Conservation (phyloP, 2,113 vertebrate species). For the Cheilinus undulatus region DNA sequence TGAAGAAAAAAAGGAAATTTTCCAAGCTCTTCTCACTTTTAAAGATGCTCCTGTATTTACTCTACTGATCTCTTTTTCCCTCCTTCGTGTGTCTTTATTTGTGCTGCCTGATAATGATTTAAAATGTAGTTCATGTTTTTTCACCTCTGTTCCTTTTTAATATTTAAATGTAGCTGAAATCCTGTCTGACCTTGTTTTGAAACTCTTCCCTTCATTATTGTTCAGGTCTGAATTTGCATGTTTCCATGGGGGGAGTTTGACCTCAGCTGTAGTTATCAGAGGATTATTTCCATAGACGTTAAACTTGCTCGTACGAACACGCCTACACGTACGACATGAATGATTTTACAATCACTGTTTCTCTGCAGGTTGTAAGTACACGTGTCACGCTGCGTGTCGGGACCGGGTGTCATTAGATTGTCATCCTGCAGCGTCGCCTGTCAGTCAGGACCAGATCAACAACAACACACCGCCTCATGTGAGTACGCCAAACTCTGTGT, state of each 20-base stretch:
- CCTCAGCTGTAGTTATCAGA: background rate
- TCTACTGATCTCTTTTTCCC: too few species aligned
- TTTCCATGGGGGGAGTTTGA: background rate
- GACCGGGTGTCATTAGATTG: constrained; percentile 81
- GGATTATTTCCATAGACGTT: constrained; percentile 57
- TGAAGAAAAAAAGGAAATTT: too few species aligned
- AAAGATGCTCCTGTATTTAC: too few species aligned
- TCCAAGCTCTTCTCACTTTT: too few species aligned
- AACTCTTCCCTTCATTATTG: background rate
- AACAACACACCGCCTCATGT: constrained; percentile 77
- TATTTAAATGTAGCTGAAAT: background rate
- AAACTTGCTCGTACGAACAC: background rate
- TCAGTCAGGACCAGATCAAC: constrained; percentile 79
- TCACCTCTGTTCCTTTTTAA: too few species aligned
- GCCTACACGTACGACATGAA: background rate
- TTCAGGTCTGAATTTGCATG: constrained; percentile 38
- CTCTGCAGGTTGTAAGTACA: constrained; percentile 83
- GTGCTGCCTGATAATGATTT: too few species aligned
- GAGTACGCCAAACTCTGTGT: constrained; percentile 66
- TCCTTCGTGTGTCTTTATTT: too few species aligned
- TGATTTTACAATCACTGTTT: background rate
- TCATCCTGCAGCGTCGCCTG: constrained; percentile 57
- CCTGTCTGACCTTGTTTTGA: background rate
- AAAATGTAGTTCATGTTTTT: too few species aligned
- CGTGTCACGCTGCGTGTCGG: constrained; percentile 81